Evolutionary conservation across 1,140 invertebrate species (phyloP), one percentile per base, ranked within the genome.

Genomic region (Zaprionus nigranus): DNA sequence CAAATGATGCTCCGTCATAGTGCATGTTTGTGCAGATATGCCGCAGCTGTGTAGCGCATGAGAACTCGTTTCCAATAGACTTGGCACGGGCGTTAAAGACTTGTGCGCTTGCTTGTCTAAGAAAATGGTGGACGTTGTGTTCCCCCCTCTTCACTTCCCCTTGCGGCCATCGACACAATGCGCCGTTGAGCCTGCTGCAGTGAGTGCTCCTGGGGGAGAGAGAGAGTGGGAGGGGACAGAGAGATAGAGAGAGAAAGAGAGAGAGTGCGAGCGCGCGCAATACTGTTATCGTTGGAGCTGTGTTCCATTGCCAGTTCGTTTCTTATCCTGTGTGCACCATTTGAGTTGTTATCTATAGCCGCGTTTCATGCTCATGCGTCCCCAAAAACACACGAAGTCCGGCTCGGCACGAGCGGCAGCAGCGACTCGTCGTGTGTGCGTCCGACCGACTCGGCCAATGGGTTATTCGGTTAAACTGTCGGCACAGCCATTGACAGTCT

Each of bases 71-170:
- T 88, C 84, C 84, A 88, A 80, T 70, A 86, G 84, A 87, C 81
- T 87, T 83, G 88, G 75, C 84, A 81, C 71, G 62, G 85, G 78
- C 81, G 84, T 81, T 81, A 87, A 81, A 81, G 83, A 88, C 84
- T 87, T 88, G 82, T 81, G 84, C 81, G 84, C 81, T 87, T 84
- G 84, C 84, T 88, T 88, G 83, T 82, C 84, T 81, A 76, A 80
- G 83, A 78, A 85, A 68, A 43, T 43, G 57, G 20, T 34, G 13
- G 17, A n/a, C 46, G 20, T 5, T 22, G 9, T 51, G 26, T 30
- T 43, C 5, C 1, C 17, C 11, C 15, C 12, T 22, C n/a, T 22
- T 1, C 17, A 2, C 28, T 28, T 4, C 24, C 5, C 5, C 20
- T 22, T n/a, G 28, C 15, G n/a, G 9, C n/a, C n/a, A 13, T 46